These are phyloP conservation scores for Euura lappo DNA, from an alignment of 1,140 invertebrate species.

Conservation along the genomic window DNA sequence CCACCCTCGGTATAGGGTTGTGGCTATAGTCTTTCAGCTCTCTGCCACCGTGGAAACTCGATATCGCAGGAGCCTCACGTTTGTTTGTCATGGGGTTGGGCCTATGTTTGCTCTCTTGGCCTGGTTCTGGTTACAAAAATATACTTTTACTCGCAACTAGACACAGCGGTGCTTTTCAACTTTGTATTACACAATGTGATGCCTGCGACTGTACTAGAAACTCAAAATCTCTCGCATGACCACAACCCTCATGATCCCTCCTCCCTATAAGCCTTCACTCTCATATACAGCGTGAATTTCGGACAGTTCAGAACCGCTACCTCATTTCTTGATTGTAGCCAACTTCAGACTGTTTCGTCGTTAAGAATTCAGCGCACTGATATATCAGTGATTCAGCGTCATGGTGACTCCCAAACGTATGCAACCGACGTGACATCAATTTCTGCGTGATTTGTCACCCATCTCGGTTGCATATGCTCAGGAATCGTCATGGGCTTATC, in stretches of 20 bases:
- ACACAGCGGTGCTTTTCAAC: constrained; percentile 13
- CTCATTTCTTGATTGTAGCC: too few species aligned
- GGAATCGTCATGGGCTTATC: too few species aligned
- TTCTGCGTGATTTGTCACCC: too few species aligned
- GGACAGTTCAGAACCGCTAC: too few species aligned
- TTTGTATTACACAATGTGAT: background rate
- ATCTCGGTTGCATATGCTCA: background rate
- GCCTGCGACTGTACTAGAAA: background rate
- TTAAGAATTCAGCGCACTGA: too few species aligned
- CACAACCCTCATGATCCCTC: background rate
- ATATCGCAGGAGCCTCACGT: constrained; percentile 30
- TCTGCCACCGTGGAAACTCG: constrained; percentile 25
- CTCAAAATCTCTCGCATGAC: background rate
- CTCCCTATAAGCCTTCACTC: too few species aligned
- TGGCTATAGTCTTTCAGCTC: background rate
- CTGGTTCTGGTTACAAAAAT: constrained; percentile 39
- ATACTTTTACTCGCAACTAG: constrained; percentile 24
- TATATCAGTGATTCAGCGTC: too few species aligned
- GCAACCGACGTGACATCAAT: too few species aligned
- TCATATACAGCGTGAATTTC: too few species aligned
- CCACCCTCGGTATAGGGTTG: background rate
- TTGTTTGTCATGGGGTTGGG: constrained; percentile 31
- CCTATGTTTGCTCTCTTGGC: constrained; percentile 22
- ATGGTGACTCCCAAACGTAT: too few species aligned
- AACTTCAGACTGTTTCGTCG: too few species aligned